Base-by-base conservation (phyloP, 2,113 vertebrate species). In the Cathartes aura region DNA sequence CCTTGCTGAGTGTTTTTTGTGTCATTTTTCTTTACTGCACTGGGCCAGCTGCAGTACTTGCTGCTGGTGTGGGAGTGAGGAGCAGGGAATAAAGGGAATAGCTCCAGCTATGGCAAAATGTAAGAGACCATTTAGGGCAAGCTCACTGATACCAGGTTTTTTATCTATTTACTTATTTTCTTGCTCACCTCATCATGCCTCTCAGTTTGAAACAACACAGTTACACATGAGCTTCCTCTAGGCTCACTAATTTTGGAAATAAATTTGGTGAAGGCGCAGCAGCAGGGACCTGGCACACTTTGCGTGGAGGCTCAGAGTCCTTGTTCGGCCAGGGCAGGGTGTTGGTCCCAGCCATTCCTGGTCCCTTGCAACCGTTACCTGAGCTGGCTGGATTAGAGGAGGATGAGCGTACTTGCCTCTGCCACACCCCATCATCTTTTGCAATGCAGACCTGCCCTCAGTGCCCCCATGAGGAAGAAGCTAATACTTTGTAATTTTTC, bases 351-450 rank as follows among this genome's bases (percentile, higher is more conserved):
- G 13, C 29, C 9, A 1, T 62, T 55, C 59, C 64, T n/a, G 27
- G 52, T n/a, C 42, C n/a, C 23, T 38, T 56, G 40, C 0, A 9
- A 43, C 16, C 2, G 0, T 29, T 32, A 7, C 34, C 38, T 19
- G 42, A 5, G 47, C n/a, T 66, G 45, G 21, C 53, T 34, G 74
- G 22, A 11, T 48, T 29, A 24, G 30, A 80, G 47, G 30, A 66
- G 45, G 7, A 7, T 2, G 8, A 55, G 29, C 2, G 0, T 16
- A 15, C 24, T 52, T 71, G 12, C n/a, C 22, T 66, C 27, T 63
- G n/a, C 40, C 20, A 4, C 8, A 43, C 3, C 7, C 15, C 8
- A 1, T 5, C 40, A 9, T 38, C 36, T 32, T 38, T 56, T 10
- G n/a, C 15, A 13, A 8, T 8, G 27, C 15, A 59, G n/a, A 34